phyloP scores from a whole-genome alignment of 2,113 vertebrate genomes.

The Melozone crissalis region DNA sequence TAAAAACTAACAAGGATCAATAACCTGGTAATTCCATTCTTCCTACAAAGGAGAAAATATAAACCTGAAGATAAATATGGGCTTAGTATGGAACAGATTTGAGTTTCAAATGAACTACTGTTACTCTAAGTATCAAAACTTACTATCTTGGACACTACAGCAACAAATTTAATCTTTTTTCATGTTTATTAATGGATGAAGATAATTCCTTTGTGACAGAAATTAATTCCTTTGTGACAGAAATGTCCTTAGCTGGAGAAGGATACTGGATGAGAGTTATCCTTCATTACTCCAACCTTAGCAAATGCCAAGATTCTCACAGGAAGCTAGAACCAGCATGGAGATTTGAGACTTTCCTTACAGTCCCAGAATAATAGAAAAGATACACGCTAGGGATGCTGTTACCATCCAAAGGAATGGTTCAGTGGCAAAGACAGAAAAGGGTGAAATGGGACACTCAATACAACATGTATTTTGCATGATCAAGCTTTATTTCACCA shows the following conservation, averaged over 20 bases:
- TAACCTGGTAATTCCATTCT: not conserved
- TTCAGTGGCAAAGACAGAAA: not conserved
- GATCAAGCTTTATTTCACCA: not conserved
- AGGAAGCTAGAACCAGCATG: not conserved
- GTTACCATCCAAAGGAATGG: not conserved
- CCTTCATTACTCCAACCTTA: not conserved
- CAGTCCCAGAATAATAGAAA: not conserved
- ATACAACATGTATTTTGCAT: not conserved
- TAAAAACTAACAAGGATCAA: not conserved
- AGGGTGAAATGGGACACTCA: not conserved
- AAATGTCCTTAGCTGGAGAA: not conserved
- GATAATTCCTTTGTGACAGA: not conserved
- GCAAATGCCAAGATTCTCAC: not conserved
- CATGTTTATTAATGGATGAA: not conserved
- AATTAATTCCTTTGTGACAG: not conserved
- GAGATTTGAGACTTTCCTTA: not conserved
- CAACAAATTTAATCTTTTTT: not conserved
- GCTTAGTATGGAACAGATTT: not conserved
- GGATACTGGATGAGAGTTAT: not conserved
- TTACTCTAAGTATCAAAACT: not conserved
- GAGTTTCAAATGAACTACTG: not conserved
- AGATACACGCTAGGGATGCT: not conserved
- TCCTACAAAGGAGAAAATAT: not conserved
- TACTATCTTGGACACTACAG: not conserved
- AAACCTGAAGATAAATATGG: not conserved